Percentiles rank a stretch among this genome's conserved stretches.
phyloP scores from a whole-genome alignment of 2,888 invertebrate genomes.

The Apamea crenata region DNA sequence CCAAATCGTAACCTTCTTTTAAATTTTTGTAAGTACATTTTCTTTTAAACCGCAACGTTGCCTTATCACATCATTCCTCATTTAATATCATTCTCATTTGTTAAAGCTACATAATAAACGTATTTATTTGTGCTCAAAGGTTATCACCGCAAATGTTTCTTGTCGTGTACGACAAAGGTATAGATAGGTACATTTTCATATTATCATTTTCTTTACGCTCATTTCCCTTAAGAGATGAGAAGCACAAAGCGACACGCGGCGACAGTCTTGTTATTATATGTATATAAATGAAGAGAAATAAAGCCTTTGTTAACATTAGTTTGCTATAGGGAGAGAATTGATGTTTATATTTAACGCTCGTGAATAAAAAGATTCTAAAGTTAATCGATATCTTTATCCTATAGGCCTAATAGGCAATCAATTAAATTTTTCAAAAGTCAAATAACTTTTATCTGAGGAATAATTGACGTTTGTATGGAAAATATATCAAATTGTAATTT shows the following conservation, averaged over 20 bases:
- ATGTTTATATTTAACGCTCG: neutral
- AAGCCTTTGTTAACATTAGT: neutral
- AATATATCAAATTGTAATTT: no score
- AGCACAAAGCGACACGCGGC: neutral
- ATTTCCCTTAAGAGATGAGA: slow-evolving; percentile 1
- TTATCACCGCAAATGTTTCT: slow-evolving; percentile 4
- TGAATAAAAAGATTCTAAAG: neutral
- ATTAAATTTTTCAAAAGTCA: no score
- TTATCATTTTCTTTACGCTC: slow-evolving; percentile 16
- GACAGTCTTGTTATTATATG: neutral
- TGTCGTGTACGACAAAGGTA: neutral
- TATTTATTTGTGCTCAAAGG: neutral
- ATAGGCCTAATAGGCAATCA: no score
- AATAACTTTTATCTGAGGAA: no score
- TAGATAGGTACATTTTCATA: neutral
- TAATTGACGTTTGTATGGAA: no score
- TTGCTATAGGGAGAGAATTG: neutral
- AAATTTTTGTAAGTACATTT: neutral
- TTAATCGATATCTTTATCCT: neutral
- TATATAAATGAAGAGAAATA: slow-evolving; percentile 18
- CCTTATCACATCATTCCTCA: neutral
- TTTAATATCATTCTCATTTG: neutral
- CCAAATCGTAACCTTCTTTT: neutral
- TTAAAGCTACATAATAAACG: neutral
- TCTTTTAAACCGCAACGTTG: neutral